Base-by-base conservation (phyloP, 2,797 vertebrate species). In the Hippopotamyrus pictus region DNA sequence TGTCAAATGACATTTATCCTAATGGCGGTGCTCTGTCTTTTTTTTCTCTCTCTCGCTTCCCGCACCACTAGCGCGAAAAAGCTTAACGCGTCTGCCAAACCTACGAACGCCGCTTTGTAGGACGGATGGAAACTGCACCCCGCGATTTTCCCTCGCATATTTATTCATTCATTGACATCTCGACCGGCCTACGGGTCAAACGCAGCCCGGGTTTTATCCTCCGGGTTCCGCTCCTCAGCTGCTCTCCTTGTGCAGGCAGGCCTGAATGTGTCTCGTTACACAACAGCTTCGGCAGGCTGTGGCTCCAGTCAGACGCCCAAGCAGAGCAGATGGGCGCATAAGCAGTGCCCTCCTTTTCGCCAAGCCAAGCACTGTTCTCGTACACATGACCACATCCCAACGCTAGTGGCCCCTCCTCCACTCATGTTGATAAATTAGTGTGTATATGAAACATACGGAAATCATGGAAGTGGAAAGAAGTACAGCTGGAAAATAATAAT, bases 311-410 rank as follows among this genome's bases (percentile, higher is more conserved):
- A 65, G 48, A 44, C 62, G 50, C 65, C 41, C 88, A 19, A 50
- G 54, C 50, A 50, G 79, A 89, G 51, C 87, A 88, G 87, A 90
- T 29, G 50, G 79, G n/a, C 44, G 46, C 87, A 79, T 89, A 33
- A 90, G 82, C 84, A 79, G 41, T 25, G 44, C 6, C 29, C 51
- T 82, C 29, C 33, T 85, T 41, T 54, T 17, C 12, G 85, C 88
- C 91, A 87, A 87, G 84, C 92, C 92, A 92, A 94, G 93, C 93
- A 94, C 93, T 93, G 94, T 89, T 19, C 90, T 91, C 93, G 94
- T 94, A 93, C 95, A 95, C 95, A 95, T 95, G 94, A 93, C 93
- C 95, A 95, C 93, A 94, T 51, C 17, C 11, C n/a, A 12, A 14
- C 14, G 51, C 33, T 79, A 89, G 53, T 79, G 22, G 54, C 54